phyloP scores from a whole-genome alignment of 2,113 vertebrate species.

The Tautogolabrus adspersus region DNA sequence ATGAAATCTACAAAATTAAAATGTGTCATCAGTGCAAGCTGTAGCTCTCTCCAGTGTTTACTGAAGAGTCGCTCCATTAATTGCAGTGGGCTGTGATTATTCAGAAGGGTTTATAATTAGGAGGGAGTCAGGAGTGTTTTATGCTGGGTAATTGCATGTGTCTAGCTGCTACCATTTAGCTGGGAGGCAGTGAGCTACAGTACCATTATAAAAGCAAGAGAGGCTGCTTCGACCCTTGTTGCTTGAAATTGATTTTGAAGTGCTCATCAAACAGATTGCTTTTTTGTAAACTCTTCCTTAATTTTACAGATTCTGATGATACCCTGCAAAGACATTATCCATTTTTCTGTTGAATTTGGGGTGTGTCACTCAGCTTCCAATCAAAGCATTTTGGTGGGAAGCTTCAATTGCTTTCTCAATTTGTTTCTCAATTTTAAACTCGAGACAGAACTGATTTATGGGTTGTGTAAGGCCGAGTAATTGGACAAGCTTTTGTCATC shows the following conservation, averaged over 20 bases:
- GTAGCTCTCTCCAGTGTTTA: too few relatives aligned
- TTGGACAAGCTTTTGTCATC: too few relatives aligned
- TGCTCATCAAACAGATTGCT: slow-evolving; percentile 68
- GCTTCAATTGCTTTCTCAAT: too few relatives aligned
- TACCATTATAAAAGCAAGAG: slow-evolving; percentile 65
- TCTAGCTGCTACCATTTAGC: slow-evolving; percentile 34
- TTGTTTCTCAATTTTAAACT: too few relatives aligned
- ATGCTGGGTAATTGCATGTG: too few relatives aligned
- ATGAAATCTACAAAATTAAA: too few relatives aligned
- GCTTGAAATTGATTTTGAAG: slow-evolving; percentile 64
- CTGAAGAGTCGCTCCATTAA: too few relatives aligned
- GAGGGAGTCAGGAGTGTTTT: slow-evolving; percentile 78
- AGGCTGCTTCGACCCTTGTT: slow-evolving; percentile 28
- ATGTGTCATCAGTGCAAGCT: too few relatives aligned
- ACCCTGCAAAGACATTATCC: slow-evolving; percentile 1
- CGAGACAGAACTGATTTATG: too few relatives aligned
- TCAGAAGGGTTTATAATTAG: slow-evolving; percentile 81
- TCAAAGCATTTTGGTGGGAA: too few relatives aligned
- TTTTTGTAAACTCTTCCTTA: slow-evolving; percentile 5
- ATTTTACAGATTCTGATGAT: slow-evolving; percentile 60
- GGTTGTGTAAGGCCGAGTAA: too few relatives aligned
- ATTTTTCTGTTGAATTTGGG: too few relatives aligned
- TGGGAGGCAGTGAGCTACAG: slow-evolving; percentile 57
- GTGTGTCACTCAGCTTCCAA: slow-evolving; percentile 22
- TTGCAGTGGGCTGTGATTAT: slow-evolving; percentile 80